Percentiles rank a stretch among this genome's conserved stretches.
Evolutionary conservation across 2,888 invertebrate genomes (phyloP).

Genomic region (Ephialtes manifestator): DNA sequence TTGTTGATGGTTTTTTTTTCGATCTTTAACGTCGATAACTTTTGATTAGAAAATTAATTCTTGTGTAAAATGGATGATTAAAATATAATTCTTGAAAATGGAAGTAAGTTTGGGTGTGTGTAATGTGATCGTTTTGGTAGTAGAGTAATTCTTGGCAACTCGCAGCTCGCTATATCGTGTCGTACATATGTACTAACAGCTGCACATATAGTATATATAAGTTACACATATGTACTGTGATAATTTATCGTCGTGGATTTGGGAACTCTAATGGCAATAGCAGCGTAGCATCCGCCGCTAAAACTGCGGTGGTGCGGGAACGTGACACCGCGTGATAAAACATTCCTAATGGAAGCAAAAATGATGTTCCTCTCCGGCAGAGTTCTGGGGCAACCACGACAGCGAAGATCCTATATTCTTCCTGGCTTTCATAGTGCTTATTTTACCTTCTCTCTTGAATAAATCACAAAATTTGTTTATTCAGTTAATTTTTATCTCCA

Average conservation of each 20-base stretch:
- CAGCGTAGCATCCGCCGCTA: constrained; percentile 67
- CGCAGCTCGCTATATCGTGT: constrained; percentile 41
- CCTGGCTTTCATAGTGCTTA: neutral
- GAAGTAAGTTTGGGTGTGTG: constrained; percentile 1
- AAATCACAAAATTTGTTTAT: neutral
- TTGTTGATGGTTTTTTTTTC: too few relatives aligned
- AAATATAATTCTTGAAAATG: constrained; percentile 29
- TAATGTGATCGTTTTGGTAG: constrained; percentile 62
- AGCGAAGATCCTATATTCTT: neutral
- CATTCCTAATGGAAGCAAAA: constrained; percentile 75
- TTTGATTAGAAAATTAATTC: too few relatives aligned
- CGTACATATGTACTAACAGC: constrained; percentile 12
- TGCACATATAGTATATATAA: constrained; percentile 30
- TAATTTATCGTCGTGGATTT: constrained; percentile 73
- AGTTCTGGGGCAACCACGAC: neutral
- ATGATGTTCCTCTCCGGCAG: constrained; percentile 65
- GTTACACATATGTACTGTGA: constrained; percentile 58
- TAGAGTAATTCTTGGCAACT: constrained; percentile 69
- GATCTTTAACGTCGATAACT: too few relatives aligned
- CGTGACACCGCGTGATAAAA: constrained; percentile 73
- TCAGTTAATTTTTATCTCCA: neutral
- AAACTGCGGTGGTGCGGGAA: constrained; percentile 63
- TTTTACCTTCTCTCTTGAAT: neutral
- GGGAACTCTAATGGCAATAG: constrained; percentile 73
- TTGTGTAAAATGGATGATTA: neutral